Percentiles rank a stretch among this genome's conserved stretches.
Conservation (phyloP, 2,888 invertebrate genomes). For the Pogonocherus hispidulus region DNA sequence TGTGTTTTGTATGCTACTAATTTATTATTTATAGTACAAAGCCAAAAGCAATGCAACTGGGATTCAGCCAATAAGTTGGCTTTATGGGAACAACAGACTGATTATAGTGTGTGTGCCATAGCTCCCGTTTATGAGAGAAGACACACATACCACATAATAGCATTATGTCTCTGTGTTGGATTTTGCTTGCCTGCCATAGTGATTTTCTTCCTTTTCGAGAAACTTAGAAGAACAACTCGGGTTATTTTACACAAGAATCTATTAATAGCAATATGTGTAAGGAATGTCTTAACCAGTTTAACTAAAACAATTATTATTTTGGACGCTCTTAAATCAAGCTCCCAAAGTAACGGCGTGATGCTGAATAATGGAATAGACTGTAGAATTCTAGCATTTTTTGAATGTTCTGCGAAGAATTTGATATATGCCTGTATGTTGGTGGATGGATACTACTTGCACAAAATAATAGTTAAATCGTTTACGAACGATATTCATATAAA, state of each 20-base stretch:
- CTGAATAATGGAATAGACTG: constrained; percentile 71
- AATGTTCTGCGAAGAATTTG: constrained; percentile 71
- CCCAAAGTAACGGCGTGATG: constrained; percentile 69
- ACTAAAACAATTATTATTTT: constrained; percentile 73
- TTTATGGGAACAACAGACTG: constrained; percentile 73
- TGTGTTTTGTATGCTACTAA: not conserved
- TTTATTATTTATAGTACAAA: constrained; percentile 69
- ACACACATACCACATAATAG: constrained; percentile 71
- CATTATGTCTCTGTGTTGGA: constrained; percentile 70
- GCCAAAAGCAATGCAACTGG: constrained; percentile 71
- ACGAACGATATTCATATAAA: constrained; percentile 70
- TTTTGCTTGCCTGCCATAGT: constrained; percentile 73
- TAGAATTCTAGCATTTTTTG: constrained; percentile 71
- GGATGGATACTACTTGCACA: constrained; percentile 77
- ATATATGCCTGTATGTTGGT: constrained; percentile 81
- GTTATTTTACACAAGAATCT: constrained; percentile 74
- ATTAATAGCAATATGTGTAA: constrained; percentile 72
- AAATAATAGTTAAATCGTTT: constrained; percentile 77
- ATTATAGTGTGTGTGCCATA: constrained; percentile 74
- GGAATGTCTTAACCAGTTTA: constrained; percentile 73
- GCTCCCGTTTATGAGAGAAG: constrained; percentile 71
- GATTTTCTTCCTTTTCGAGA: constrained; percentile 72
- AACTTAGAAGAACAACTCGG: constrained; percentile 70
- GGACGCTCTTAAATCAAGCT: constrained; percentile 70
- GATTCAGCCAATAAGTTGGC: constrained; percentile 65